Base-by-base conservation (phyloP, 2,113 vertebrate species). In the Ondatra zibethicus region DNA sequence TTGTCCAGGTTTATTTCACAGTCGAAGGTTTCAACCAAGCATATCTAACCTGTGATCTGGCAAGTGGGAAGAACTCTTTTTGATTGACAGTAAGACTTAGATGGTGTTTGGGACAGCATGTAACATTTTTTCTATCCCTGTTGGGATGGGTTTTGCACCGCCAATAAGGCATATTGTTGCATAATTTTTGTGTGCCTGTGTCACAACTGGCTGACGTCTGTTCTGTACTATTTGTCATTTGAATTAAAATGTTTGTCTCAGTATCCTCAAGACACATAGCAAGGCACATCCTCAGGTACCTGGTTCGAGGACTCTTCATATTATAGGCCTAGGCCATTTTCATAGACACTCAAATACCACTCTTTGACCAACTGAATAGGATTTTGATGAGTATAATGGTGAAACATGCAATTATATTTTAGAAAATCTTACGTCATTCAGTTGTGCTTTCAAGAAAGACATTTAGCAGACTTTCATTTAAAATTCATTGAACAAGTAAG, bases 371-470 rank as follows among this genome's bases (percentile, higher is more conserved):
- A 29, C 39, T 90, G 42, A 94, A 50, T 76, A 73, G 58, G 4
- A 78, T 92, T 93, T 94, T 42, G 17, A 23, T 3, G 61, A 50
- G 23, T 25, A 76, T 76, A 58, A 13, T 86, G n/a, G 50, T 72
- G 63, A 72, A 85, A 7, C 63, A 33, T 27, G 9, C 65, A 33
- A 77, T 84, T 78, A 88, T 27, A 63, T 78, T 93, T 90, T 84
- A 70, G 7, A 78, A 50, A 17, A 75, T 88, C 42, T 86, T 80
- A 25, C 88, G 45, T 52, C 87, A 76, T 76, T 52, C 45, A 50
- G 9, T n/a, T 96, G 6, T 85, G 66, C 92, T 84, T 96, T 96
- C 65, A 88, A 76, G 10, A 95, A 16, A 45, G 55, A 13, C 89
- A 55, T 76, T 91, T 88, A 68, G 29, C 65, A 91, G 7, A 29